These are phyloP conservation scores for Eupithecia exiguata DNA, from an alignment of 2,888 invertebrate genomes.

Conservation along the genomic window DNA sequence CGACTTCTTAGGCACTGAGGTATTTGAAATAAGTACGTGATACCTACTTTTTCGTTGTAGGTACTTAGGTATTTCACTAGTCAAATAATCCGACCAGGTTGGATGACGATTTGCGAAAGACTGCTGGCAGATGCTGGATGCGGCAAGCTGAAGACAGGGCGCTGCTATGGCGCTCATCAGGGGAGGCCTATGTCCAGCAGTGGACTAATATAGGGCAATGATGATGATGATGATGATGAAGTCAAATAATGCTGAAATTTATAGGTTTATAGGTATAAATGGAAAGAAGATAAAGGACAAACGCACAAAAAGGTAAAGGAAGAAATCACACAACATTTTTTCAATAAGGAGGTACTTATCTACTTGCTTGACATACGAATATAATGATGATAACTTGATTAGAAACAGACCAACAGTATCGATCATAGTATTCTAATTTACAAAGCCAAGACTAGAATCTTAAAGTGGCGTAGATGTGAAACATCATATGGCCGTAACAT, in stretches of 20 bases:
- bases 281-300: too few species aligned
- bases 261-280: too few species aligned
- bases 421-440: neutral
- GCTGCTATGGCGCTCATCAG: too few species aligned
- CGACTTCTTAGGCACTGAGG: neutral
- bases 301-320: neutral
- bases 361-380: neutral
- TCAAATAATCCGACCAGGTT: too few species aligned
- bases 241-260: conserved; percentile 6
- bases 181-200: too few species aligned
- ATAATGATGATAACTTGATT: neutral
- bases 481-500: neutral
- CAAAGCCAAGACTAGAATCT: neutral
- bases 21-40: neutral
- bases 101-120: too few species aligned
- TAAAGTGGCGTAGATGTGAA: neutral
- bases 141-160: too few species aligned
- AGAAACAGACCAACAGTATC: neutral
- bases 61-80: too few species aligned
- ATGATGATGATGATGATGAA: too few species aligned
- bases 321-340: neutral
- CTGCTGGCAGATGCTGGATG: too few species aligned
- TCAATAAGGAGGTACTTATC: neutral
- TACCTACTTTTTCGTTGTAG: too few species aligned
- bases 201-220: too few species aligned